Conservation (phyloP, 2,888 invertebrate genomes). For the Lasioglossum leucozonium region DNA sequence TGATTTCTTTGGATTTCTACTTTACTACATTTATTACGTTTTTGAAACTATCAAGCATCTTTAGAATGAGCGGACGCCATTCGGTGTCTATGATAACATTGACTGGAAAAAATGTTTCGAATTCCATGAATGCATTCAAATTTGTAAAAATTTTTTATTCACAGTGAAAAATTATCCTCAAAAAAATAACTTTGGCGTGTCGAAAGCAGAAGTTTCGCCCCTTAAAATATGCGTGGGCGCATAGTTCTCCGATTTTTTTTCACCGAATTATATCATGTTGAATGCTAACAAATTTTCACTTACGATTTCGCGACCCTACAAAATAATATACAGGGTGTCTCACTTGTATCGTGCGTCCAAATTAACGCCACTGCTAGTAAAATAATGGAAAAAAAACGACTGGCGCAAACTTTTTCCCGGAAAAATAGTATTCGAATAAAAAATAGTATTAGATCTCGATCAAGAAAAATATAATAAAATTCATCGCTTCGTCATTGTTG, state of each 20-base stretch:
- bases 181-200: not conserved
- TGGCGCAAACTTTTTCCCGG: not conserved
- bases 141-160: not conserved
- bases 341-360: not conserved
- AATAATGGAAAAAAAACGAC: not conserved
- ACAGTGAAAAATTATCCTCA: not conserved
- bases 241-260: not conserved
- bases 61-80: not conserved
- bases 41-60: too few species aligned
- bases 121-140: not conserved
- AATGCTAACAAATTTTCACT: not conserved
- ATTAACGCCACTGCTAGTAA: not conserved
- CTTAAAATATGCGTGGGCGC: not conserved
- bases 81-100: not conserved
- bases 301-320: conserved; percentile 2
- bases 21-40: too few species aligned
- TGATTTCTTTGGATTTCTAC: not conserved
- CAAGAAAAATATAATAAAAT: not conserved
- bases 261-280: not conserved
- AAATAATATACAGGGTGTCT: not conserved
- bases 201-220: not conserved
- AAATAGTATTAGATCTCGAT: not conserved
- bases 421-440: not conserved
- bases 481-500: not conserved
- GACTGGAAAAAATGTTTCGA: not conserved